Evolutionary conservation across 1,140 invertebrate species (phyloP).

Genomic region (Bombus pyrosoma): DNA sequence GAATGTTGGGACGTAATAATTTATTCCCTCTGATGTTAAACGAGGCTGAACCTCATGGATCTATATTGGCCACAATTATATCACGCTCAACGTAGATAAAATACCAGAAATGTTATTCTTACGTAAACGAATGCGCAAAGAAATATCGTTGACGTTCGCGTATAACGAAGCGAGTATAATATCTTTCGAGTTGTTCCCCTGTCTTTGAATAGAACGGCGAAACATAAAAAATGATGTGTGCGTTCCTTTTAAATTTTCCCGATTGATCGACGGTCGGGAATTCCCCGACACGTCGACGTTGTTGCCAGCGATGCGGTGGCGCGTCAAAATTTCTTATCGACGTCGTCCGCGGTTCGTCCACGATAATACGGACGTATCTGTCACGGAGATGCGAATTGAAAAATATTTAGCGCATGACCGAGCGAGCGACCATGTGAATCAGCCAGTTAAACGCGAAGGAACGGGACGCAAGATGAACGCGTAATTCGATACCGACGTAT

Average conservation of each 20-base stretch:
- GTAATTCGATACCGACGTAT: conserved; percentile 11
- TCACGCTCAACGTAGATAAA: not conserved
- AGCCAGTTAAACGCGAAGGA: not conserved
- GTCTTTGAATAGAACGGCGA: not conserved
- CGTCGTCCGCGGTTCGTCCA: not conserved
- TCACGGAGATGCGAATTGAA: not conserved
- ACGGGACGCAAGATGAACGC: not conserved
- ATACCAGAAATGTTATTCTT: not conserved
- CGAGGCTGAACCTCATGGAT: too few species aligned
- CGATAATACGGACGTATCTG: conserved; percentile 1
- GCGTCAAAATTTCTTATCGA: conserved; percentile 20
- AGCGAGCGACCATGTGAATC: not conserved
- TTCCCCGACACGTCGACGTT: not conserved
- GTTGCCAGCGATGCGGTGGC: not conserved
- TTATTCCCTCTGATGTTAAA: too few species aligned
- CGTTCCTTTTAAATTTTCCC: not conserved
- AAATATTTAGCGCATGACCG: conserved; percentile 4
- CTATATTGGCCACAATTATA: too few species aligned
- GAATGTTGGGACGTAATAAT: too few species aligned
- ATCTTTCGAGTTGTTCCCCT: not conserved
- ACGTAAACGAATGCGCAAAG: not conserved
- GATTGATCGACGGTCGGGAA: not conserved
- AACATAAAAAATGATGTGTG: not conserved
- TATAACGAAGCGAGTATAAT: not conserved
- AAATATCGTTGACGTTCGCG: not conserved